phyloP scores from a whole-genome alignment of 2,797 vertebrate species.

The Notolabrus celidotus region DNA sequence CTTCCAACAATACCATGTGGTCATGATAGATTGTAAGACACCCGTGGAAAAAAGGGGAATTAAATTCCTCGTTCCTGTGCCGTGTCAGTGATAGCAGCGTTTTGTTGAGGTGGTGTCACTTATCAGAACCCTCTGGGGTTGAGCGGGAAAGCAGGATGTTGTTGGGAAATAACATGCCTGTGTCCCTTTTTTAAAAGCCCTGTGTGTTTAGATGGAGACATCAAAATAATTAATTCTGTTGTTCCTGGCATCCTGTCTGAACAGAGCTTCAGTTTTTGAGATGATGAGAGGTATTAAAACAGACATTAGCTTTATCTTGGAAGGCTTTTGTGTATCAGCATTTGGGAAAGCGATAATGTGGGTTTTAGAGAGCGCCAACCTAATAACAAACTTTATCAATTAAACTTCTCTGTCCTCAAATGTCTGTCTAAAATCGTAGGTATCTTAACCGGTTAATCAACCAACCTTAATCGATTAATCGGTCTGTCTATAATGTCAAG shows the following conservation, averaged over 20 bases:
- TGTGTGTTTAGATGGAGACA: constrained; percentile 19
- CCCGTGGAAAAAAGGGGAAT: constrained; percentile 49
- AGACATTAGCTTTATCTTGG: constrained; percentile 2
- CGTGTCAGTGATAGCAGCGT: constrained; percentile 8
- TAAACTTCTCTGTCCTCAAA: background rate
- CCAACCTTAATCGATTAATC: no score
- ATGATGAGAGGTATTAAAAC: background rate
- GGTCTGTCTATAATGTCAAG: no score
- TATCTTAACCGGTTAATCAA: no score
- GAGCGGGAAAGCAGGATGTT: background rate
- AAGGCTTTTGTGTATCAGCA: background rate
- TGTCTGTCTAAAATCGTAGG: no score
- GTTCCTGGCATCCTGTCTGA: background rate
- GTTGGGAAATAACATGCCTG: constrained; percentile 10
- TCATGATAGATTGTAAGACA: constrained; percentile 55
- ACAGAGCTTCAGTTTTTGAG: no score
- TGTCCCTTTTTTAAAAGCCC: no score
- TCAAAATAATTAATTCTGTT: constrained; percentile 16
- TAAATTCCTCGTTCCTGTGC: constrained; percentile 43
- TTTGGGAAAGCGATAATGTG: constrained; percentile 14
- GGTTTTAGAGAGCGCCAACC: constrained; percentile 5
- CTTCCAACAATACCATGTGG: constrained; percentile 43
- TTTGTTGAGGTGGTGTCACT: constrained; percentile 37
- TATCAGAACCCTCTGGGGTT: constrained; percentile 8
- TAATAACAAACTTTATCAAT: no score